Percentiles rank a stretch among this genome's conserved stretches.
phyloP scores from a whole-genome alignment of 2,888 invertebrate genomes.

The Scaptomyza tumidula region DNA sequence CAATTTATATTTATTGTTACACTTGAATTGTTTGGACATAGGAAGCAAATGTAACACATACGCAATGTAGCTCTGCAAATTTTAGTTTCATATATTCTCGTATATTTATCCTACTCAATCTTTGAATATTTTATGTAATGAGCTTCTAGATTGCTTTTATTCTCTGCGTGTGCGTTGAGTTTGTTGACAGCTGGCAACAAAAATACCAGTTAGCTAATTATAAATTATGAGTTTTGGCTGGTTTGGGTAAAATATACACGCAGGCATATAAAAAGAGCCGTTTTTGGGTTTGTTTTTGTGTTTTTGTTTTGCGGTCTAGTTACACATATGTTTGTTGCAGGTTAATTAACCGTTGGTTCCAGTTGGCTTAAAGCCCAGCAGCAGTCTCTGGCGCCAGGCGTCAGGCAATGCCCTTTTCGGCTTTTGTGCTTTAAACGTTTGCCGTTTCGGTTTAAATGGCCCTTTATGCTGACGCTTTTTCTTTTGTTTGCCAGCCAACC shows the following conservation, averaged over 20 bases:
- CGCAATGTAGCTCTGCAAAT: constrained; percentile 17
- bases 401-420: constrained; percentile 35
- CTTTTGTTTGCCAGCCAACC: constrained; percentile 15
- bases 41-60: constrained; percentile 41
- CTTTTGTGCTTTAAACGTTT: constrained; percentile 41
- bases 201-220: constrained; percentile 61
- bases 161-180: constrained; percentile 5
- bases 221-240: constrained; percentile 55
- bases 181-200: constrained; percentile 39
- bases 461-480: constrained; percentile 16
- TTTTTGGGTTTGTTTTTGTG: too few species aligned
- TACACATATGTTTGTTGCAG: constrained; percentile 47
- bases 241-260: not conserved
- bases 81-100: not conserved
- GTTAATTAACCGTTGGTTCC: constrained; percentile 65
- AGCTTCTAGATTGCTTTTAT: constrained; percentile 14
- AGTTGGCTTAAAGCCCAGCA: constrained; percentile 42
- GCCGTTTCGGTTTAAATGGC: constrained; percentile 22
- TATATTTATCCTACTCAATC: constrained; percentile 5
- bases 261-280: constrained; percentile 32
- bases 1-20: constrained; percentile 31
- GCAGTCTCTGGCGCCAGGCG: constrained; percentile 26
- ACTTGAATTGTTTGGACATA: constrained; percentile 1
- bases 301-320: too few species aligned
- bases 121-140: constrained; percentile 32